Percentiles rank a stretch among this genome's conserved stretches.
Evolutionary conservation across 1,140 invertebrate genomes (phyloP).

Genomic region (Dolichoris vasculosae): DNA sequence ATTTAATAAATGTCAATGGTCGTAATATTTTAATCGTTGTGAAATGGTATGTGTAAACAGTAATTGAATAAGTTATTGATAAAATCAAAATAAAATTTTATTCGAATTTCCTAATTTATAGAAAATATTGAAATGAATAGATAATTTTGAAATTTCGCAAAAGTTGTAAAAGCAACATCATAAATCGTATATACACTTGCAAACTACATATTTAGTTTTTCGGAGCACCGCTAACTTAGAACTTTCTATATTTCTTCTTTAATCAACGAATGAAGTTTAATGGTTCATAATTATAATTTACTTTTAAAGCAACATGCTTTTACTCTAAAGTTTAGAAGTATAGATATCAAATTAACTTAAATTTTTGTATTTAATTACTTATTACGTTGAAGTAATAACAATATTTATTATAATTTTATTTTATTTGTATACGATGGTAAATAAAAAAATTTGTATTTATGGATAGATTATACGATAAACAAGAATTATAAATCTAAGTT

Average conservation of each 20-base stretch:
- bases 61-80: background rate
- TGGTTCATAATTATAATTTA: background rate
- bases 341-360: background rate
- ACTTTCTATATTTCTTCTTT: constrained; percentile 2
- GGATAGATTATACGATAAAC: too few species aligned
- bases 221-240: background rate
- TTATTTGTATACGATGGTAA: too few species aligned
- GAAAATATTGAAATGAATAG: background rate
- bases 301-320: background rate
- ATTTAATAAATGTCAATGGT: too few species aligned
- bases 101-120: background rate
- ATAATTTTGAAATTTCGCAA: background rate
- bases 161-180: background rate
- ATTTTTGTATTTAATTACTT: too few species aligned
- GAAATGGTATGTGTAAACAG: background rate
- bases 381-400: too few species aligned
- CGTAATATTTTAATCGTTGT: too few species aligned
- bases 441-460: too few species aligned
- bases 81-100: background rate
- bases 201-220: background rate
- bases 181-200: background rate
- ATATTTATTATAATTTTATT: too few species aligned
- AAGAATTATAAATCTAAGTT: too few species aligned
- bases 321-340: background rate
- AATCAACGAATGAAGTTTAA: background rate